Evolutionary conservation across 2,888 invertebrate species (phyloP).

Genomic region (Subacronicta megacephala): DNA sequence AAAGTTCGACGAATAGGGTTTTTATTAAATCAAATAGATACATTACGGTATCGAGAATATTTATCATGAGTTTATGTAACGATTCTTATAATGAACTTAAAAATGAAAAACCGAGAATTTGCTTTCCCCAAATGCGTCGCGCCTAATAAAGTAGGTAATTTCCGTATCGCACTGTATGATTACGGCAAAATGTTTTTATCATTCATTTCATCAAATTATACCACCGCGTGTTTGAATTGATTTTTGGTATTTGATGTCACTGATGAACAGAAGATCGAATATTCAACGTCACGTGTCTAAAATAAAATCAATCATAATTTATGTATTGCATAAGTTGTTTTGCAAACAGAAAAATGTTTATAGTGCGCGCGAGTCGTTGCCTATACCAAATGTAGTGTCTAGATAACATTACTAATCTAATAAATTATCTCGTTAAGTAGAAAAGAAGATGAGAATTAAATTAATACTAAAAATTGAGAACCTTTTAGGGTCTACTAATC

Average conservation of each 20-base stretch:
- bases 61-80: conserved; percentile 24
- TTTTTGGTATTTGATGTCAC: conserved; percentile 12
- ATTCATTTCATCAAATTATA: conserved; percentile 9
- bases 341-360: conserved; percentile 22
- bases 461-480: conserved; percentile 10
- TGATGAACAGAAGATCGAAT: conserved; percentile 4
- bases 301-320: conserved; percentile 23
- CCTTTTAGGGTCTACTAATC: too few relatives aligned
- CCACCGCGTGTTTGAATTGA: background rate
- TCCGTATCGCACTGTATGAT: conserved; percentile 1
- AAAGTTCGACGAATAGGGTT: conserved; percentile 36
- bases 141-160: conserved; percentile 16
- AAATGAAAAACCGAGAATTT: conserved; percentile 16
- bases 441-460: conserved; percentile 12
- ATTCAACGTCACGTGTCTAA: conserved; percentile 5
- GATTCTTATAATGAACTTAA: conserved; percentile 14
- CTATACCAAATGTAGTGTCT: conserved; percentile 3
- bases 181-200: conserved; percentile 5
- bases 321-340: conserved; percentile 38
- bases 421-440: conserved; percentile 16
- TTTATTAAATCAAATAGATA: conserved; percentile 29
- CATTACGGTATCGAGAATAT: conserved; percentile 9
- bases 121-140: conserved; percentile 14
- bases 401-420: conserved; percentile 25
- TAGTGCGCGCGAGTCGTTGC: conserved; percentile 15